A percentile compares a stretch with the other conserved stretches of the same genome.
Conservation (phyloP, 37 sponge, comb jelly and placozoan genomes). For the Hormiphora californensis region DNA sequence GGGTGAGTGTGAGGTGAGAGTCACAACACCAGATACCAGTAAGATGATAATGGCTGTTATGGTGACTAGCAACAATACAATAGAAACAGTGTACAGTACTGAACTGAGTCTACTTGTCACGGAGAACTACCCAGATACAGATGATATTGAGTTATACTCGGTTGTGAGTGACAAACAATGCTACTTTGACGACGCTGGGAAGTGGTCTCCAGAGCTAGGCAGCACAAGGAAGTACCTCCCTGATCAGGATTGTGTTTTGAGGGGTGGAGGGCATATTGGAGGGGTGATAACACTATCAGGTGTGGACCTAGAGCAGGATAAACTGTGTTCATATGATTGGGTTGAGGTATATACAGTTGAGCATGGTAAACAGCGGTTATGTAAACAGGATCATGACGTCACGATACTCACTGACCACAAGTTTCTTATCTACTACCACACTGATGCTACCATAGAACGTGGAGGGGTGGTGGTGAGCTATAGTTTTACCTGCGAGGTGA, state of each 20-base stretch:
- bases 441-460: neutral
- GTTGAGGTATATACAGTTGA: constrained; percentile 5
- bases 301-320: neutral
- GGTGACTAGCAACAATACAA: no score
- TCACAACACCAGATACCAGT: no score
- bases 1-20: no score
- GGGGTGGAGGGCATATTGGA: neutral
- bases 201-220: neutral
- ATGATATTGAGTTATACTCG: neutral
- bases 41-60: no score
- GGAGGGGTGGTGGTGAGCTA: neutral
- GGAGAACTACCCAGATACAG: neutral
- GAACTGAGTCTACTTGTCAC: neutral
- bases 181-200: neutral
- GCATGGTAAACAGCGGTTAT: neutral
- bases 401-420: neutral
- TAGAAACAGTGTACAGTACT: no score
- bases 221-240: neutral
- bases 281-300: neutral
- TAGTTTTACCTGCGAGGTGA: no score
- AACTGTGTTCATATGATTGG: constrained; percentile 1
- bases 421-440: constrained; percentile 16
- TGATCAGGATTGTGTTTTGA: constrained; percentile 1
- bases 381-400: neutral
- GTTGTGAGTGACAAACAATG: neutral